Evolutionary conservation across 2,113 vertebrate genomes (phyloP).

Genomic region (Mixornis gularis): DNA sequence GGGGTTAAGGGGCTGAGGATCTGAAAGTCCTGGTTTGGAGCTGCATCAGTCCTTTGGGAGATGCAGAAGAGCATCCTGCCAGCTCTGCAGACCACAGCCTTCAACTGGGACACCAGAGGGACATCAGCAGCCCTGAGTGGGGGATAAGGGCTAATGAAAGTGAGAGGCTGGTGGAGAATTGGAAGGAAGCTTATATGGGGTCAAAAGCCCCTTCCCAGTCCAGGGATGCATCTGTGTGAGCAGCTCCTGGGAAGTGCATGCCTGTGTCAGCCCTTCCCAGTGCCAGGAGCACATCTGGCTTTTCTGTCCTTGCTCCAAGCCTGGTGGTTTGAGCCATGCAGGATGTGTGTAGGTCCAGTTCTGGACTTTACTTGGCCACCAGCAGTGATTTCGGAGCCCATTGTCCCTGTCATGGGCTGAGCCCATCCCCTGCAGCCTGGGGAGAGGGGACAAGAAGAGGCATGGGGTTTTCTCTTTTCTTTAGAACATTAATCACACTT

Average conservation of each 20-base stretch:
- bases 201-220: background rate
- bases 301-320: background rate
- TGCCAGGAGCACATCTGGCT: background rate
- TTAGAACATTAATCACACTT: conserved; percentile 35
- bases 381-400: accelerated
- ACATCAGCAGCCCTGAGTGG: background rate
- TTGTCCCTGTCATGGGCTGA: background rate
- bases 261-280: background rate
- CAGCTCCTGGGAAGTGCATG: background rate
- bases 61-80: background rate
- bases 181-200: background rate
- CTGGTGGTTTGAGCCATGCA: background rate
- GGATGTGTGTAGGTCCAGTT: background rate
- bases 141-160: background rate
- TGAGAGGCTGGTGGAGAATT: background rate
- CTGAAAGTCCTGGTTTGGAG: background rate
- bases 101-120: background rate
- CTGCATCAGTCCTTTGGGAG: background rate
- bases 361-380: background rate
- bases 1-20: background rate
- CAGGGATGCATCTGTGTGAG: background rate
- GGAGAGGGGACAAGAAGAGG: background rate
- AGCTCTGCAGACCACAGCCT: background rate
- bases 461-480: conserved; percentile 25
- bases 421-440: background rate